These are phyloP conservation scores for Halocynthia aurantium DNA, from an alignment of 23 tunicate genomes.

Conservation along the genomic window DNA sequence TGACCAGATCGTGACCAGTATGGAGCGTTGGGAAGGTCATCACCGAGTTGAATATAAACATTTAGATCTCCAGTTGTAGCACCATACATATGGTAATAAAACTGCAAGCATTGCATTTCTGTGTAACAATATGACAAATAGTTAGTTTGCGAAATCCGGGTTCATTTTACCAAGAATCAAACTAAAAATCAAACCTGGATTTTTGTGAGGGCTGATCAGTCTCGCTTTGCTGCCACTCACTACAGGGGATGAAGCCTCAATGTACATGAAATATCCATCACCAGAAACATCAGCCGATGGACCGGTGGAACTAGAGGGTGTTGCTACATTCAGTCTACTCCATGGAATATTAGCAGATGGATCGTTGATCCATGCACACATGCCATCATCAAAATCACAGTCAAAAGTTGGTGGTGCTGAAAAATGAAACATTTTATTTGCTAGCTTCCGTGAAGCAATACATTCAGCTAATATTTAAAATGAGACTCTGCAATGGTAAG, in stretches of 20 bases:
- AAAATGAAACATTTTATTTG: not conserved
- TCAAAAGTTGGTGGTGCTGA: constrained; percentile 44
- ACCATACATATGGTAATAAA: constrained; percentile 70
- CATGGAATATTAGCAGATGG: constrained; percentile 32
- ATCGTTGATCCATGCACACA: constrained; percentile 52
- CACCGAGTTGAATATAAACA: constrained; percentile 33
- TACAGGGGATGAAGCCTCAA: constrained; percentile 47
- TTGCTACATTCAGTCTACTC: constrained; percentile 23
- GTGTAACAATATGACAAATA: not conserved
- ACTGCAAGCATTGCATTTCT: constrained; percentile 33
- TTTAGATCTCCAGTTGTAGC: constrained; percentile 52
- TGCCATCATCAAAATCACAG: constrained; percentile 52
- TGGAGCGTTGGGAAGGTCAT: constrained; percentile 15
- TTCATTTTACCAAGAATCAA: not conserved
- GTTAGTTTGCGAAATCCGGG: not conserved
- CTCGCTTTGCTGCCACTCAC: constrained; percentile 27
- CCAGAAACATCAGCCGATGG: constrained; percentile 54
- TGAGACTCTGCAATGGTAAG: no score
- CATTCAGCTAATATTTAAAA: no score
- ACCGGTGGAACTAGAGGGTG: constrained; percentile 43
- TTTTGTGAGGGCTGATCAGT: constrained; percentile 5
- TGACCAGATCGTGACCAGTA: constrained; percentile 42
- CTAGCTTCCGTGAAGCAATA: not conserved
- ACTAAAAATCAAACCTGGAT: not conserved
- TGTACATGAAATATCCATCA: constrained; percentile 33